Conservation (phyloP, 2,113 vertebrate genomes). For the Sphyrna mokarran region DNA sequence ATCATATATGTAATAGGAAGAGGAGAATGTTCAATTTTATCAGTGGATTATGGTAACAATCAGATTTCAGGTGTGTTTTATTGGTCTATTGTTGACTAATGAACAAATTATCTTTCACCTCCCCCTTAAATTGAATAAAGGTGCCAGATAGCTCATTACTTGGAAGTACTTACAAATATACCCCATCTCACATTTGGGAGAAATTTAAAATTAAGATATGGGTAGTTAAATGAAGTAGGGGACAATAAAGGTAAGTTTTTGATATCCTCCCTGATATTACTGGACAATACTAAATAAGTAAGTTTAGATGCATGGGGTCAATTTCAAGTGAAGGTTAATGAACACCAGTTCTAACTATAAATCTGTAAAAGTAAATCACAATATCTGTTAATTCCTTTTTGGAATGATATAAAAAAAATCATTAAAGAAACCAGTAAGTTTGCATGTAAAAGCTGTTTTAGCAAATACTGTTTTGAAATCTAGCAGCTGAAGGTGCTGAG, state of each 20-base stretch:
- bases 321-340: not conserved
- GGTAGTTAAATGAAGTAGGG: not conserved
- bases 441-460: not conserved
- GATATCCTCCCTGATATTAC: not conserved
- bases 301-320: not conserved
- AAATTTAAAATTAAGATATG: not conserved
- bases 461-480: not conserved
- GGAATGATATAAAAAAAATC: not conserved
- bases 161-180: not conserved
- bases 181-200: not conserved
- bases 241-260: not conserved
- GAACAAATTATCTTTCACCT: not conserved
- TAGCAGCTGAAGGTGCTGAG: not conserved
- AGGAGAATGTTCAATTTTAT: not conserved
- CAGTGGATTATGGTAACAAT: not conserved
- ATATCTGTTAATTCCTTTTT: not conserved
- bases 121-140: not conserved
- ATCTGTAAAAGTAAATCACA: not conserved
- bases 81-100: not conserved
- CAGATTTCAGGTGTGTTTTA: not conserved
- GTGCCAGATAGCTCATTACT: not conserved
- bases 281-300: not conserved
- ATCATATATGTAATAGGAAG: not conserved
- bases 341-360: not conserved
- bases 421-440: not conserved